Conservation (phyloP, 2,113 vertebrate species). For the Prochilodus magdalenae region DNA sequence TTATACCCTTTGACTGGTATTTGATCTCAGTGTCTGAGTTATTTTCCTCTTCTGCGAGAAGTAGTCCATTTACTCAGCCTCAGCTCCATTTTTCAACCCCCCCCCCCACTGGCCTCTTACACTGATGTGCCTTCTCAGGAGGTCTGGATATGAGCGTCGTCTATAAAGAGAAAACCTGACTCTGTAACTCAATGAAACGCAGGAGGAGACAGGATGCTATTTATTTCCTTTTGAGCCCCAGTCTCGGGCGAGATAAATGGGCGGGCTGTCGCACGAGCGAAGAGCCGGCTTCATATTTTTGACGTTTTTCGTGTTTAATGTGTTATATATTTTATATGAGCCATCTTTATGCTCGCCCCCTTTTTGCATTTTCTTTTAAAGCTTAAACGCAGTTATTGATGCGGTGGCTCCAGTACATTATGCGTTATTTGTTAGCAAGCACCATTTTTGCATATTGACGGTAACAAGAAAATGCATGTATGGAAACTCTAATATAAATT, state of each 20-base stretch:
- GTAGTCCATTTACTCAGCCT: slow-evolving; percentile 29
- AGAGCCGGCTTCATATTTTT: slow-evolving; percentile 83
- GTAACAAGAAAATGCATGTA: slow-evolving; percentile 99
- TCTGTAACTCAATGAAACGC: slow-evolving; percentile 78
- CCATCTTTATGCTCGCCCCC: slow-evolving; percentile 71
- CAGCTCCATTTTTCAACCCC: slow-evolving; percentile 27
- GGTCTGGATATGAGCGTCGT: slow-evolving; percentile 64
- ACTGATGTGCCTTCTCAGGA: slow-evolving; percentile 51
- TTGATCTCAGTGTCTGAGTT: slow-evolving; percentile 46
- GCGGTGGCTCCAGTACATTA: slow-evolving; percentile 93
- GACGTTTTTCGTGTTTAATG: slow-evolving; percentile 83
- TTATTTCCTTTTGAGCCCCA: slow-evolving; percentile 70
- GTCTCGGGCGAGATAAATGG: slow-evolving; percentile 78
- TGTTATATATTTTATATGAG: slow-evolving; percentile 76
- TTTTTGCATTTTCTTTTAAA: slow-evolving; percentile 91
- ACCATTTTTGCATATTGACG: slow-evolving; percentile 99
- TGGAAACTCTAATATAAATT: slow-evolving; percentile 99
- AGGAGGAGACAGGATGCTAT: slow-evolving; percentile 68
- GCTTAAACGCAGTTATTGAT: slow-evolving; percentile 94
- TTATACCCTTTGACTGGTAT: slow-evolving; percentile 35
- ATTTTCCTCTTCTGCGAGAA: slow-evolving; percentile 34
- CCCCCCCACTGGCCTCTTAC: slow-evolving; percentile 35
- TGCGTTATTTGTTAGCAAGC: slow-evolving; percentile 99
- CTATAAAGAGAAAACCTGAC: slow-evolving; percentile 73
- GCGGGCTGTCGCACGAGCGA: slow-evolving; percentile 70